A percentile compares a stretch with the other conserved stretches of the same genome.
Conservation (phyloP, 64 coral and sea anemone species). For the Stichodactyla mertensii region DNA sequence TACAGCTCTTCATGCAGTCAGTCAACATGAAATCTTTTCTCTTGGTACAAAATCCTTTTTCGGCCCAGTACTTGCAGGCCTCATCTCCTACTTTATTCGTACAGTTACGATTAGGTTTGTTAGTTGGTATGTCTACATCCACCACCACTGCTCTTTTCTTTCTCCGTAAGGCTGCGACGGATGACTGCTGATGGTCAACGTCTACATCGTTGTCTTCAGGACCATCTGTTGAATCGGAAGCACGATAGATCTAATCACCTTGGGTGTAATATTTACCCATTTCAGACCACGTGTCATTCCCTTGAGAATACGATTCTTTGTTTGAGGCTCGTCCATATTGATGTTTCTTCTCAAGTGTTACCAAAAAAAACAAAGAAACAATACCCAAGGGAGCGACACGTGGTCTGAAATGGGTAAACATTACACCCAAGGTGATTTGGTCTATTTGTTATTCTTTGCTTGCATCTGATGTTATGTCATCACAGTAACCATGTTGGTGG, state of each 20-base stretch:
- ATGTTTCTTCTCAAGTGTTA: too few relatives aligned
- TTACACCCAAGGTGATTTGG: too few relatives aligned
- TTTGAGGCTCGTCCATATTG: too few relatives aligned
- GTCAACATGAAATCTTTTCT: slow-evolving; percentile 47
- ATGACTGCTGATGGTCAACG: not conserved
- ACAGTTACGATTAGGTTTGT: not conserved
- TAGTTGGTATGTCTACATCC: not conserved
- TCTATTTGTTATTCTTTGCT: too few relatives aligned
- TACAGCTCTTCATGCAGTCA: slow-evolving; percentile 45
- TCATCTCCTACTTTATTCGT: slow-evolving; percentile 38
- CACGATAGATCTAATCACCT: not conserved
- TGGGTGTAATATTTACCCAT: not conserved
- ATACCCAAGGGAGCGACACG: too few relatives aligned
- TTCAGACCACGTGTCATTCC: too few relatives aligned
- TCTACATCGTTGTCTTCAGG: not conserved
- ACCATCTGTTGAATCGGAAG: not conserved
- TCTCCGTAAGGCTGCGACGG: not conserved
- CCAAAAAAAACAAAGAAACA: too few relatives aligned
- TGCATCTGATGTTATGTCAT: too few relatives aligned
- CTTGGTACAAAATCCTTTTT: slow-evolving; percentile 37
- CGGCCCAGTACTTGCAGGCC: slow-evolving; percentile 39
- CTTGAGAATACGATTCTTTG: too few relatives aligned
- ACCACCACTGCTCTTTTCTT: not conserved
- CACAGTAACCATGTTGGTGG: too few relatives aligned
- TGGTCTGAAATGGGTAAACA: too few relatives aligned